Evolutionary conservation across 2,888 invertebrate genomes (phyloP), one percentile per base, ranked within the genome.

Genomic region (Agriotes lineatus): DNA sequence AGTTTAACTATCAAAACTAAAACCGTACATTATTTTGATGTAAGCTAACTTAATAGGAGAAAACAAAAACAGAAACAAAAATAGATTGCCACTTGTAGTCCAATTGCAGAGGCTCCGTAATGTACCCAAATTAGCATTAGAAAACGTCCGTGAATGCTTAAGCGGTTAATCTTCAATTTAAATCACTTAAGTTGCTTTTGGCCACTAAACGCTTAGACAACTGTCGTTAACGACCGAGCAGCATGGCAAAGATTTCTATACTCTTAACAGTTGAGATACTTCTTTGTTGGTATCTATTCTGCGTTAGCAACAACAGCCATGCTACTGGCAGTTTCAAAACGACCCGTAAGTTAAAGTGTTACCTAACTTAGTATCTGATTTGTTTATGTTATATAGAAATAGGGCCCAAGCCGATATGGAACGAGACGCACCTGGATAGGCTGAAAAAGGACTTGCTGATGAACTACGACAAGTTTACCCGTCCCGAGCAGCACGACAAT

Each of bases 361-460:
- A 16, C 1, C 16, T 54, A 16, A 9, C 12, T 6, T 5, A 14
- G 1, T 42, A 7, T 18, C 12, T 5, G 25, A 25, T n/a, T n/a
- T n/a, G n/a, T n/a, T n/a, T n/a, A n/a, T n/a, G n/a, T n/a, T n/a
- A n/a, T n/a, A n/a, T n/a, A 81, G 80, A 74, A 64, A 67, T 79
- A 61, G 81, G 83, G 18, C 82, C 82, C 9, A 83, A 83, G 69
- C 83, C 83, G 6, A 77, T 85, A 45, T 88, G 88, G 88, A 88
- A 88, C 76, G 84, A 86, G 16, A 89, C 88, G 9, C 84, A 84
- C 80, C 85, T 87, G 4, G 89, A 89, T 77, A 83, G 83, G 50
- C 78, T 89, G 68, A 86, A 88, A 76, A 83, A 86, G 54, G 86
- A 89, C 77, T 81, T 91, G n/a, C 85, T 91, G 20, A 79, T 86